Base-by-base conservation (phyloP, 2,797 vertebrate genomes). In the Astyanax mexicanus region DNA sequence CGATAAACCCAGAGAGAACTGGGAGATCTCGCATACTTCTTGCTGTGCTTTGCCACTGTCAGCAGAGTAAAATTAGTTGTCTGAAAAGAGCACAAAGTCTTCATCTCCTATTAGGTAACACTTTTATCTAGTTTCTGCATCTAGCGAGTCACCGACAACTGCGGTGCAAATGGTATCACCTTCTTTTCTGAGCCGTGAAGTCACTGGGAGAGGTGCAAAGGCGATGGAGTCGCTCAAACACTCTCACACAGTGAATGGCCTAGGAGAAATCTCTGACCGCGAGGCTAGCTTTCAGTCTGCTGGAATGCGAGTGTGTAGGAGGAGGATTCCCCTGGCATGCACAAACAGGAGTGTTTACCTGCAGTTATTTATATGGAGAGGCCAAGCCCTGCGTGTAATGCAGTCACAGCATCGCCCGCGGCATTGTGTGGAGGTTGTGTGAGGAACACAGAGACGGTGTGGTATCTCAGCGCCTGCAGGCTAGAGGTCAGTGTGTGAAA, bases 321-420 rank as follows among this genome's bases (percentile, higher is more conserved):
- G 69, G 73, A 32, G 76, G 74, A 62, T 72, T 58, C 62, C 52
- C 70, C 29, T 13, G 62, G 45, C 52, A 42, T 17, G 3, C 54
- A 23, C 54, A 42, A 49, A 67, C 77, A 35, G 65, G 45, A 64
- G 74, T 42, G 10, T 72, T 78, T 67, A 67, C 70, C 74, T 81
- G 79, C 58, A 77, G 74, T 79, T 77, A 60, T 81, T 79, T 74
- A 73, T 74, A 69, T n/a, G 37, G 35, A 61, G 23, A 68, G 44
- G 68, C 54, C 60, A 8, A 29, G 35, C 60, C 68, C 75, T 51
- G 47, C 8, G 57, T 69, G 69, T 76, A 54, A 71, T 42, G 38
- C 47, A 71, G 67, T 52, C 62, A 32, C 27, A 49, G 73, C 27
- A 17, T 23, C 66, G 42, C 68, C 40, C 27, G 6, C 47, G 47